Base-by-base conservation (phyloP, 2,888 invertebrate species). In the Unio pictorum region DNA sequence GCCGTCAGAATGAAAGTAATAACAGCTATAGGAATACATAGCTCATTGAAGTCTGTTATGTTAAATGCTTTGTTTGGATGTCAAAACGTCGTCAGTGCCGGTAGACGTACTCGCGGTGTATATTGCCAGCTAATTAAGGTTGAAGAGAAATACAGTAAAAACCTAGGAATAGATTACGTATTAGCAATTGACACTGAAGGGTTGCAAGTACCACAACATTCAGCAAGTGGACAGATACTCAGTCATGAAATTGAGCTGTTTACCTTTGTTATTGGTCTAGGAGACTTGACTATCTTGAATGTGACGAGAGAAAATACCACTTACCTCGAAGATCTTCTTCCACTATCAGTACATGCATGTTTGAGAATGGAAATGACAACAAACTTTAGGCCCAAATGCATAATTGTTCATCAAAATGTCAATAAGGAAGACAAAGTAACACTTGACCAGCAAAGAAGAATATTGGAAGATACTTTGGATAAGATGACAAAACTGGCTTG, bases 51-150 rank as follows among this genome's bases (percentile, higher is more conserved):
- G 55, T 77, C 77, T 1, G 73, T 72, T 15, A 56, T 77, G 17
- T 55, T 77, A 11, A 77, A 77, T n/a, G 57, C 76, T n/a, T 70
- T 76, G 72, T 76, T 76, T 63, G 76, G 76, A 54, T 55, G 66
- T 11, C 65, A 67, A 28, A 71, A 73, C 68, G 28, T 69, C 15
- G 74, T 73, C 2, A 66, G 74, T 28, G 68, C 73, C 18, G 76
- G 76, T 30, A 58, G 76, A 20, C 74, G 76, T 57, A 76, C 74
- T 11, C 58, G 74, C 26, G 77, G 77, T 5, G 67, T 73, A 7
- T 67, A 64, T 63, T 57, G 59, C 20, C 74, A 77, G 15, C 26
- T 75, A 3, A 28, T 75, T 56, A 66, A 62, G 54, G 60, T 65
- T 18, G 59, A 20, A 6, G 6, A 59, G 17, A 26, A 0, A 59